Conservation (phyloP, 2,888 invertebrate species). For the Pelosia muscerda region DNA sequence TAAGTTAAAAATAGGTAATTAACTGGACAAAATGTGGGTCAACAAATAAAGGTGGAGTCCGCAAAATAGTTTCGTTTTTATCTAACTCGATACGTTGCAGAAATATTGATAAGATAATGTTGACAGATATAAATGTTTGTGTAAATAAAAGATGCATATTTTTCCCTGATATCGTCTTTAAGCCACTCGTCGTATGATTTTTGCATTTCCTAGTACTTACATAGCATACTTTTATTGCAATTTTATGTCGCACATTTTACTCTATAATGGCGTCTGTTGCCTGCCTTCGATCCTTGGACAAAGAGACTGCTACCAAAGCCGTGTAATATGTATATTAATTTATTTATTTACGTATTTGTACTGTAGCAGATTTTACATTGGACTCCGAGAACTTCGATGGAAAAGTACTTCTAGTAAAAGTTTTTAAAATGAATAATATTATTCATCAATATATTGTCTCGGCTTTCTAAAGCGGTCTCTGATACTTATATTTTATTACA, state of each 20-base stretch:
- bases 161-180: constrained; percentile 66
- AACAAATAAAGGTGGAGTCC: constrained; percentile 82
- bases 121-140: constrained; percentile 74
- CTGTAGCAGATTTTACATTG: background rate
- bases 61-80: constrained; percentile 78
- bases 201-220: constrained; percentile 58
- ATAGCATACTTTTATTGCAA: constrained; percentile 28
- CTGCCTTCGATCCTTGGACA: constrained; percentile 1
- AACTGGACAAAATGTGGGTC: constrained; percentile 74
- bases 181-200: constrained; percentile 58
- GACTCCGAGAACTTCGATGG: background rate
- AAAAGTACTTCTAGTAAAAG: background rate
- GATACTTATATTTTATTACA: too few species aligned
- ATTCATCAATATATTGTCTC: too few species aligned
- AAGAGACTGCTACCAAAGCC: constrained; percentile 5
- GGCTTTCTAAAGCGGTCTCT: too few species aligned
- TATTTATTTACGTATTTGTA: background rate
- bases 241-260: constrained; percentile 28
- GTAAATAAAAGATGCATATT: constrained; percentile 84
- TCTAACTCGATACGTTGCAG: constrained; percentile 77
- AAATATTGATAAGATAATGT: constrained; percentile 81
- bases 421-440: too few species aligned
- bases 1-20: constrained; percentile 70
- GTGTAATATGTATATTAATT: constrained; percentile 3
- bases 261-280: constrained; percentile 11